Evolutionary conservation across 2,113 vertebrate species (phyloP), one percentile per base, ranked within the genome.

Genomic region (Centropristis striata): DNA sequence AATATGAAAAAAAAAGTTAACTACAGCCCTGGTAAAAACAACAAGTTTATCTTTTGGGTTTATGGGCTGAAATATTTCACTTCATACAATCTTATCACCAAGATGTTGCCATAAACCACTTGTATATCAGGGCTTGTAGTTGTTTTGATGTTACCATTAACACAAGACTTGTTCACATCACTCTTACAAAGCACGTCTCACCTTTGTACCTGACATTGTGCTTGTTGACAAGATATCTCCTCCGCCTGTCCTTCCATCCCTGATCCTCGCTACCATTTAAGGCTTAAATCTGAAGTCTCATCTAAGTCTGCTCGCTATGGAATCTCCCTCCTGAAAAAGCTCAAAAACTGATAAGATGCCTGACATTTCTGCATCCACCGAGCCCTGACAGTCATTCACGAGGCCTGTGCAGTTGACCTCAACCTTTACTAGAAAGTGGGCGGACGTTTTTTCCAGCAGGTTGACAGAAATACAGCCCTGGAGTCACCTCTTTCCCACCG

Each of bases 401-500:
- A 82, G 41, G 71, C 54, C 74, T 5, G 28, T 70, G 66, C 64
- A 8, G 14, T 61, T 84, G 71, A 88, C 81, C 88, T 69, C 27
- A 1, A 74, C 75, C 82, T 84, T 78, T 63, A 75, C 53, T 65
- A 70, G 63, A 79, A 69, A 50, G 47, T 80, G 65, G 85, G 81
- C 4, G 8, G 75, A 74, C 59, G 5, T 83, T 70, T 83, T 70
- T 88, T 75, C 59, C 44, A 25, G 57, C 81, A 49, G 25, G 2
- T 25, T 82, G 85, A 88, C 77, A 88, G 75, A 86, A 85, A 83
- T 86, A 90, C 77, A 51, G 51, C 68, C 63, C 14, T 32, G 57
- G 47, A 70, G 28, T 75, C 87, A 70, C 71, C 69, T 80, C 68
- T 47, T 72, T 27, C 49, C 68, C 75, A n/a, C 44, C 50, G 49